phyloP scores from a whole-genome alignment of 2,888 invertebrate species.

The Lacanobia wlatinum region DNA sequence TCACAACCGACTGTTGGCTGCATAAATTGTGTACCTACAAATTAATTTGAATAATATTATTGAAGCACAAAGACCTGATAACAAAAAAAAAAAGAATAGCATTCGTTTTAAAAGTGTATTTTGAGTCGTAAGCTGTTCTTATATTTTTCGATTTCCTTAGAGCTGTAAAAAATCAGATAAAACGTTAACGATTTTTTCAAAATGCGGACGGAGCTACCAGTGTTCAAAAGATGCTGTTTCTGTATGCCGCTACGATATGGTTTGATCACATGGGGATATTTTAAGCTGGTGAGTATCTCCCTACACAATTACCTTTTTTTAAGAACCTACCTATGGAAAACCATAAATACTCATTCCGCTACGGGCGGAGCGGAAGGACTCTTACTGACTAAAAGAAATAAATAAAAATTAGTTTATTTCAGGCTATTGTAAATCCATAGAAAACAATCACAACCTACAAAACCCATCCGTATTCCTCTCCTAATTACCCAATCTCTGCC shows the following conservation, averaged over 20 bases:
- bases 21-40: slow-evolving; percentile 2
- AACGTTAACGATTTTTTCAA: slow-evolving; percentile 6
- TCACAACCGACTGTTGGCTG: neutral
- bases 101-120: neutral
- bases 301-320: neutral
- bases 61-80: neutral
- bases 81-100: neutral
- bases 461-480: no score
- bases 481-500: no score
- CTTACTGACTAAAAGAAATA: no score
- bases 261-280: slow-evolving; percentile 64
- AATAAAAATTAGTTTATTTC: no score
- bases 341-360: no score
- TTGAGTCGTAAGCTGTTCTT: neutral
- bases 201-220: slow-evolving; percentile 66
- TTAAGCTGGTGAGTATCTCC: slow-evolving; percentile 59
- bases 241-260: slow-evolving; percentile 69
- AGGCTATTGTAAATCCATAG: no score
- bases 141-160: neutral
- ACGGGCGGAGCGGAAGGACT: no score
- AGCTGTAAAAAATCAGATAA: neutral
- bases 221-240: slow-evolving; percentile 64
- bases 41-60: neutral
- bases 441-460: no score
- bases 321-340: no score